A percentile compares a stretch with the other conserved stretches of the same genome.
Conservation (phyloP, 2,797 vertebrate species). For the Hybognathus amarus region DNA sequence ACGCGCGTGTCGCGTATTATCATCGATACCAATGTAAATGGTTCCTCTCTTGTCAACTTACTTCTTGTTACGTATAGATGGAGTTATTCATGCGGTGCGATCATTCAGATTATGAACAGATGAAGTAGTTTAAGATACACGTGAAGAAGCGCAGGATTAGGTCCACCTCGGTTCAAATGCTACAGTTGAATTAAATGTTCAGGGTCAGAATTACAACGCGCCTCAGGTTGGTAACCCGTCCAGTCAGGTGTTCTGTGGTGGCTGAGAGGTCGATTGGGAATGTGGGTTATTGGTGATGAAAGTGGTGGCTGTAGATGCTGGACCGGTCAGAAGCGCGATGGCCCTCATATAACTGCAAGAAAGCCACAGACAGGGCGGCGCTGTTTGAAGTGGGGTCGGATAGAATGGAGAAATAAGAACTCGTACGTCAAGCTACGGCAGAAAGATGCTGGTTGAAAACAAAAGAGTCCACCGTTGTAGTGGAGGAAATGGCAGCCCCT, state of each 20-base stretch:
- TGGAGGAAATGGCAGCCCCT: constrained; percentile 66
- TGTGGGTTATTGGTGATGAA: constrained; percentile 68
- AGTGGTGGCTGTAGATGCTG: constrained; percentile 64
- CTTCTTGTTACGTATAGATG: constrained; percentile 72
- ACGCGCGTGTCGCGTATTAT: constrained; percentile 76
- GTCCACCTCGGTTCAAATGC: constrained; percentile 65
- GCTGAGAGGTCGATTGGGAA: constrained; percentile 54
- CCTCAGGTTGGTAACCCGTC: constrained; percentile 72
- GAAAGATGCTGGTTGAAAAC: constrained; percentile 68
- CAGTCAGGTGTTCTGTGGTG: constrained; percentile 66
- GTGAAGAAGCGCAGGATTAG: constrained; percentile 71
- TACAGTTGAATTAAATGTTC: constrained; percentile 59
- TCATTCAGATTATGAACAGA: constrained; percentile 76
- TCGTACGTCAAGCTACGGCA: constrained; percentile 54
- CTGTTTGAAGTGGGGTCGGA: constrained; percentile 67
- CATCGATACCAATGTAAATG: constrained; percentile 60
- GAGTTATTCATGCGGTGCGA: constrained; percentile 69
- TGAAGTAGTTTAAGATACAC: constrained; percentile 64
- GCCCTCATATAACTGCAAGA: constrained; percentile 69
- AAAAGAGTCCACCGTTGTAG: constrained; percentile 64
- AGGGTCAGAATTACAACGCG: constrained; percentile 67
- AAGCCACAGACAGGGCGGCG: constrained; percentile 67
- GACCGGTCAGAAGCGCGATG: constrained; percentile 67
- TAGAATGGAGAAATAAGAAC: constrained; percentile 63
- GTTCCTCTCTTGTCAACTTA: constrained; percentile 62